These are phyloP conservation scores for Cydia pomonella DNA, from an alignment of 1,140 invertebrate species.

Conservation along the genomic window DNA sequence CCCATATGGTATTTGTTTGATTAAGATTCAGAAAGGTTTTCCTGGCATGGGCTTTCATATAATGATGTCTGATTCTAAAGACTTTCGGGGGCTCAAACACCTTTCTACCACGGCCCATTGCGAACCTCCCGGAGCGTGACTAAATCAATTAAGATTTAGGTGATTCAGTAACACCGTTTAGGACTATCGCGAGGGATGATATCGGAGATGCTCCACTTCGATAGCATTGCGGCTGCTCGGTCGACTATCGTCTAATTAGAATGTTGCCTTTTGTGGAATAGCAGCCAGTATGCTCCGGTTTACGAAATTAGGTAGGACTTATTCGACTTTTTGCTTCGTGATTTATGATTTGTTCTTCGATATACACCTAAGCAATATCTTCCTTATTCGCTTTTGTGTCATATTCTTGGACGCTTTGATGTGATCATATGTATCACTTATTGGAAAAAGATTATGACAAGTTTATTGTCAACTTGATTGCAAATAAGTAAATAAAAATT, in stretches of 20 bases:
- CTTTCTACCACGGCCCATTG: conserved; percentile 13
- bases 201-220: conserved; percentile 42
- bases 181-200: conserved; percentile 29
- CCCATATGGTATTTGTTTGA: too few species aligned
- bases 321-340: neutral
- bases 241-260: conserved; percentile 22
- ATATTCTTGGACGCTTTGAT: too few species aligned
- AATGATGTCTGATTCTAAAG: neutral
- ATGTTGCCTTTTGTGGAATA: conserved; percentile 6
- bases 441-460: too few species aligned
- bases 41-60: too few species aligned
- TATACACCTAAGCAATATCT: neutral
- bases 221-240: conserved; percentile 41
- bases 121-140: conserved; percentile 23
- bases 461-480: too few species aligned
- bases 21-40: too few species aligned
- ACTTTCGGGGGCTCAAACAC: neutral
- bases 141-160: conserved; percentile 32
- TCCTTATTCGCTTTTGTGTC: too few species aligned
- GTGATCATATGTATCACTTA: too few species aligned
- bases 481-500: too few species aligned
- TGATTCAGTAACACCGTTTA: conserved; percentile 24
- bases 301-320: neutral
- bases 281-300: neutral
- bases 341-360: neutral